Evolutionary conservation across 2,888 invertebrate species (phyloP).

Genomic region (Melikaiella ostensackeni): DNA sequence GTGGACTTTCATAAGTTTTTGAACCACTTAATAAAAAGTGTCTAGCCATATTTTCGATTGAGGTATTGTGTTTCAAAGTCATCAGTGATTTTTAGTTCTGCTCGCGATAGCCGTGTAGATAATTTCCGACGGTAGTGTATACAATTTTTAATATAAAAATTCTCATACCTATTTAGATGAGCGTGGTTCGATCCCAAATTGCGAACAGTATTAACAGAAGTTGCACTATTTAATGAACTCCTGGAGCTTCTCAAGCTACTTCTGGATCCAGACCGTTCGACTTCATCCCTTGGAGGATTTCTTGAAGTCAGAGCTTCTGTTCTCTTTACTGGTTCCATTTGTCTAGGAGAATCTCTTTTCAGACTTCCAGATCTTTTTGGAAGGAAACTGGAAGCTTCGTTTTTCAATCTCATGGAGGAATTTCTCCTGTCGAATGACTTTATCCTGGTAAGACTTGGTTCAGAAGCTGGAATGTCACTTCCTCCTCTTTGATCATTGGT

Average conservation of each 20-base stretch:
- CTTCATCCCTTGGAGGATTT: conserved; percentile 77
- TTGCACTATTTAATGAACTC: conserved; percentile 90
- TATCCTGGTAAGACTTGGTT: conserved; percentile 40
- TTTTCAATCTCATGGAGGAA: conserved; percentile 41
- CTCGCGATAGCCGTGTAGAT: too few species aligned
- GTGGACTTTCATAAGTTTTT: too few species aligned
- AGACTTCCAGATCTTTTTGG: conserved; percentile 69
- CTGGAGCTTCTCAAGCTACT: conserved; percentile 90
- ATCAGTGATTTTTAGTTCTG: too few species aligned
- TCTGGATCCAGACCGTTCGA: conserved; percentile 87
- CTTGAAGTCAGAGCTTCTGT: conserved; percentile 42
- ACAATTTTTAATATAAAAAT: too few species aligned
- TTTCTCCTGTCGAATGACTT: conserved; percentile 48
- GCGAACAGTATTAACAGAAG: conserved; percentile 87
- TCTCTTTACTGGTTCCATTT: conserved; percentile 41
- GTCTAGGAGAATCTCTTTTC: conserved; percentile 56
- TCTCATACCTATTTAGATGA: conserved; percentile 68
- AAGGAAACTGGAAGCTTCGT: conserved; percentile 64
- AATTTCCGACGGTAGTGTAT: too few species aligned
- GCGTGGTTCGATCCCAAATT: conserved; percentile 77
- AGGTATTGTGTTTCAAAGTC: too few species aligned
- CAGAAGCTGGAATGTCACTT: conserved; percentile 22
- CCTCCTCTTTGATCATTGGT: conserved; percentile 9
- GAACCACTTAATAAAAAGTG: too few species aligned
- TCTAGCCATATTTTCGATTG: too few species aligned